Percentiles rank a stretch among this genome's conserved stretches.
Evolutionary conservation across 2,113 vertebrate genomes (phyloP).

Genomic region (Cyprichromis sp.): DNA sequence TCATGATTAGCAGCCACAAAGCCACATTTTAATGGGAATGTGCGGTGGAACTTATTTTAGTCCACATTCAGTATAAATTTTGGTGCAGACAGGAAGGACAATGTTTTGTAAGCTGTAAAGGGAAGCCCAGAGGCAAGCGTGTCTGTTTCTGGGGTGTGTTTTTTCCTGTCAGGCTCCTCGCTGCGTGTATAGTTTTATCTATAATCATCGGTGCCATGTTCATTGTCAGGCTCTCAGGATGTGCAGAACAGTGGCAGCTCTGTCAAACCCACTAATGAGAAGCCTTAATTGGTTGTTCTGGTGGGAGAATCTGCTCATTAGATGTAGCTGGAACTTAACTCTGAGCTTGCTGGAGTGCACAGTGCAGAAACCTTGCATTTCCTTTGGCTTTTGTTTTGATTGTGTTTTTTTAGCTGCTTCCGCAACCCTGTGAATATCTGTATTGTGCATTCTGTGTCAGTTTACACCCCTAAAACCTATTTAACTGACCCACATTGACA

Average conservation of each 20-base stretch:
- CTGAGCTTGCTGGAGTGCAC: neutral
- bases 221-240: constrained; percentile 32
- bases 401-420: neutral
- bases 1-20: neutral
- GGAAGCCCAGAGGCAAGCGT: neutral
- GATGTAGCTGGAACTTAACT: constrained; percentile 15
- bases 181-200: constrained; percentile 24
- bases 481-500: neutral
- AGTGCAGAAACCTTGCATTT: neutral
- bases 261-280: constrained; percentile 61
- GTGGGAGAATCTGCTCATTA: constrained; percentile 62
- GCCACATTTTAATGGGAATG: neutral
- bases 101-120: neutral
- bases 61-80: neutral
- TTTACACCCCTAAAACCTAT: neutral
- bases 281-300: constrained; percentile 61
- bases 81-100: neutral
- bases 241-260: constrained; percentile 57
- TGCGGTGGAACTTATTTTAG: neutral
- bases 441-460: neutral
- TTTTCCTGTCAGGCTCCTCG: neutral
- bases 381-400: neutral
- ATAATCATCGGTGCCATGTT: constrained; percentile 25
- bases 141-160: neutral
- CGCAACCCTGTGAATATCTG: neutral